Percentiles rank a stretch among this genome's conserved stretches.
These are phyloP conservation scores for Amiota communis DNA, from an alignment of 2,888 invertebrate species.

Conservation along the genomic window DNA sequence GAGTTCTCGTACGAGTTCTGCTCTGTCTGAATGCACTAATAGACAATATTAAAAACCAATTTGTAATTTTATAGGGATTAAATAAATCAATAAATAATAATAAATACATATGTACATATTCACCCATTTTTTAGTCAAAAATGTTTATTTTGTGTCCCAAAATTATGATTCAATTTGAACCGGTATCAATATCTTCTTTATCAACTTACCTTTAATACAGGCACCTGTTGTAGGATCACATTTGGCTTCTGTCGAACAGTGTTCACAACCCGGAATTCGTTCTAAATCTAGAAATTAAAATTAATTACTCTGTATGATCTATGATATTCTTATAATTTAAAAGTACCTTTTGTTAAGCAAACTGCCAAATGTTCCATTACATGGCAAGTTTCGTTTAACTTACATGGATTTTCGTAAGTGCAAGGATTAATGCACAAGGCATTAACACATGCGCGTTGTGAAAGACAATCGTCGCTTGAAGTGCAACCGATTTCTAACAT, in stretches of 20 bases:
- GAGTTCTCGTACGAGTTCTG: no score
- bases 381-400: conserved; percentile 83
- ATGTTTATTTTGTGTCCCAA: neutral
- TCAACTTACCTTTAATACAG: conserved; percentile 85
- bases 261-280: conserved; percentile 78
- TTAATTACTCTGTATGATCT: neutral
- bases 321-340: conserved; percentile 30
- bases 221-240: conserved; percentile 87
- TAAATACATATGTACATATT: no score
- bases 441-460: conserved; percentile 84
- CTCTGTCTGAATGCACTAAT: no score
- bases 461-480: conserved; percentile 85
- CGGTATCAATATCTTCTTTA: neutral
- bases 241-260: conserved; percentile 84
- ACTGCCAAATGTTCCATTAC: conserved; percentile 88
- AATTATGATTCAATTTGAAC: no score
- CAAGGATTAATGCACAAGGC: conserved; percentile 89
- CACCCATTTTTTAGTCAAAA: conserved; percentile 12
- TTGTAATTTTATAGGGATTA: no score
- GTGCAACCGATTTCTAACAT: conserved; percentile 84
- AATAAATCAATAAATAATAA: no score
- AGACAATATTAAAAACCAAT: no score
- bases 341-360: conserved; percentile 81
- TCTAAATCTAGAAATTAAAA: conserved; percentile 52
- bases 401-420: conserved; percentile 82